Evolutionary conservation across 2,113 vertebrate species (phyloP).

Genomic region (Oryzias melastigma): DNA sequence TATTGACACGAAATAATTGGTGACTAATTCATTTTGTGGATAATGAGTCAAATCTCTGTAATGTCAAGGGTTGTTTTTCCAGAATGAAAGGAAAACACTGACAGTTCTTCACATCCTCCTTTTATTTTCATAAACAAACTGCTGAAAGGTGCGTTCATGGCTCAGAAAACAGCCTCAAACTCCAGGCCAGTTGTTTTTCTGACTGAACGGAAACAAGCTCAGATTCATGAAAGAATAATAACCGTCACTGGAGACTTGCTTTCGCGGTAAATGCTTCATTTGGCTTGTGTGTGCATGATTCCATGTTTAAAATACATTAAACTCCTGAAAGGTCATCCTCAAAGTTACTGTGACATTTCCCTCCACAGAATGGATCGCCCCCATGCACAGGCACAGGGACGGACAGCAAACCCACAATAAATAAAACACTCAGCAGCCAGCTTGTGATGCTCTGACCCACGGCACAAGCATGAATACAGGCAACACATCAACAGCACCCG

Average conservation of each 20-base stretch:
- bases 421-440: slow-evolving; percentile 56
- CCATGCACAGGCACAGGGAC: slow-evolving; percentile 32
- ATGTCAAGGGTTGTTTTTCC: too few relatives aligned
- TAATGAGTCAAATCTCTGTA: too few relatives aligned
- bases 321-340: slow-evolving; percentile 45
- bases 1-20: too few relatives aligned
- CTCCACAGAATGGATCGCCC: slow-evolving; percentile 6
- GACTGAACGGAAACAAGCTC: slow-evolving; percentile 15
- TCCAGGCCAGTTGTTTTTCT: slow-evolving; percentile 9
- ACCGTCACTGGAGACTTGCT: slow-evolving; percentile 22
- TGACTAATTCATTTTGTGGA: too few relatives aligned
- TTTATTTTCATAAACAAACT: background rate
- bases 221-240: slow-evolving; percentile 36
- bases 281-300: slow-evolving; percentile 21
- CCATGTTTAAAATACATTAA: slow-evolving; percentile 56
- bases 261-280: slow-evolving; percentile 35
- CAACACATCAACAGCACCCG: slow-evolving; percentile 68
- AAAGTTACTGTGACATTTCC: slow-evolving; percentile 62
- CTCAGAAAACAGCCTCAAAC: slow-evolving; percentile 6
- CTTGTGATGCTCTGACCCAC: slow-evolving; percentile 63
- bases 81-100: too few relatives aligned
- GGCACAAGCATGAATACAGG: slow-evolving; percentile 68
- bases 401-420: slow-evolving; percentile 45
- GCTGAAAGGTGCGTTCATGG: background rate
- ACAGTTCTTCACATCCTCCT: too few relatives aligned